Evolutionary conservation across 2,797 vertebrate genomes (phyloP).

Genomic region (Enteromius thamalakanensis): DNA sequence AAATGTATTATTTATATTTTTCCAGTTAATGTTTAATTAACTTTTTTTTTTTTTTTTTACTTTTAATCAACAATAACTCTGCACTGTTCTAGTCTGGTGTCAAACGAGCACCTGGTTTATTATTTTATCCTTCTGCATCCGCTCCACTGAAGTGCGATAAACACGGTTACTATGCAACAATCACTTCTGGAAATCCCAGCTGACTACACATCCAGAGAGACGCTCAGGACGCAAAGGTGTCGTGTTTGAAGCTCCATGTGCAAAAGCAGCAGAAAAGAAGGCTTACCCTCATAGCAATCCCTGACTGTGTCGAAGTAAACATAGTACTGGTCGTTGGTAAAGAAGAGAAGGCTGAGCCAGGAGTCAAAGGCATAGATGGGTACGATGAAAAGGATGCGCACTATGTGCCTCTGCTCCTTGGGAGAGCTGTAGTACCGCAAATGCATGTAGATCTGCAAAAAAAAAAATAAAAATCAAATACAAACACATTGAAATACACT

Average conservation of each 20-base stretch:
- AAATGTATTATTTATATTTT: neutral
- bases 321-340: conserved; percentile 98
- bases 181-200: conserved; percentile 63
- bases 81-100: conserved; percentile 52
- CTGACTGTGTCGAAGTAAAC: conserved; percentile 96
- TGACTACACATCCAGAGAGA: conserved; percentile 64
- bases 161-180: conserved; percentile 81
- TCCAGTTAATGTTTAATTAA: neutral
- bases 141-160: conserved; percentile 47
- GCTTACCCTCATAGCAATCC: conserved; percentile 96
- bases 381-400: conserved; percentile 97
- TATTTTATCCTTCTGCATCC: conserved; percentile 53
- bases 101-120: conserved; percentile 47
- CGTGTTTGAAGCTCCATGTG: neutral
- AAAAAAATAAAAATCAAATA: neutral
- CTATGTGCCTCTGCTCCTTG: conserved; percentile 95
- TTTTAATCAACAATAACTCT: neutral
- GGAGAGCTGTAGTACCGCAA: conserved; percentile 94
- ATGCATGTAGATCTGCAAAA: conserved; percentile 95
- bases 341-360: conserved; percentile 98
- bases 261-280: conserved; percentile 6
- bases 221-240: neutral
- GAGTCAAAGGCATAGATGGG: conserved; percentile 98
- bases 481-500: neutral
- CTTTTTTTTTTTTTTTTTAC: neutral